Evolutionary conservation across 1,140 invertebrate genomes (phyloP), one percentile per base, ranked within the genome.

Genomic region (Stegodyphus dumicola): DNA sequence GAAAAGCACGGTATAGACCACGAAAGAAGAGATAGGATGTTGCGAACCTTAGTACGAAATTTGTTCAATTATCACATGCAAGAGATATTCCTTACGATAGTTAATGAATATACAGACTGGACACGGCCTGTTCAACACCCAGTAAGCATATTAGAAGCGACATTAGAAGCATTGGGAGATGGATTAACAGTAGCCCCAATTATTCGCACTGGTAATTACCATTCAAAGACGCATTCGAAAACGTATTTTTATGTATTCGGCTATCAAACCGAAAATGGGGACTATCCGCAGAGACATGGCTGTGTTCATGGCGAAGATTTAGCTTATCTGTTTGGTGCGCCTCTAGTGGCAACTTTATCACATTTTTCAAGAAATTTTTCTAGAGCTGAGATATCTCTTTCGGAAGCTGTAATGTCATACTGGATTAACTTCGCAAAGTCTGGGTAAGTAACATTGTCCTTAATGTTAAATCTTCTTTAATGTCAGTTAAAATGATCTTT

Each of bases 171-270:
- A 56, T 84, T 93, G 0, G 90, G 91, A 51, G 92, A 93, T 87
- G 92, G 88, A 49, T 56, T 88, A 48, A 85, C 96, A 51, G 96
- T 98, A 5, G 96, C 97, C 10, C 98, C 98, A 0, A 93, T 97
- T 15, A 94, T 98, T 7, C 94, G 96, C 90, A 97, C 96, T 0
- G 96, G 95, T 0, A 95, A 97, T 90, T 93, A 96, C 74, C 98
- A 99, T 91, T 96, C 97, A 18, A 94, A 95, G 66, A 92, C 94
- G 84, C 60, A 86, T 15, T 53, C 76, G 0, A 89, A 88, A 65
- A 97, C 96, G 52, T 98, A 95, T 90, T 92, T 98, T 70, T 98
- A 97, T 90, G 95, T 98, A n/a, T 98, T 97, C 90, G 95, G 96
- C 98, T 91, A 97, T 97, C 90, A 96, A 95, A 96, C 96, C 0